Evolutionary conservation across 1,140 invertebrate genomes (phyloP).

Genomic region (Drosophila sulfurigaster): DNA sequence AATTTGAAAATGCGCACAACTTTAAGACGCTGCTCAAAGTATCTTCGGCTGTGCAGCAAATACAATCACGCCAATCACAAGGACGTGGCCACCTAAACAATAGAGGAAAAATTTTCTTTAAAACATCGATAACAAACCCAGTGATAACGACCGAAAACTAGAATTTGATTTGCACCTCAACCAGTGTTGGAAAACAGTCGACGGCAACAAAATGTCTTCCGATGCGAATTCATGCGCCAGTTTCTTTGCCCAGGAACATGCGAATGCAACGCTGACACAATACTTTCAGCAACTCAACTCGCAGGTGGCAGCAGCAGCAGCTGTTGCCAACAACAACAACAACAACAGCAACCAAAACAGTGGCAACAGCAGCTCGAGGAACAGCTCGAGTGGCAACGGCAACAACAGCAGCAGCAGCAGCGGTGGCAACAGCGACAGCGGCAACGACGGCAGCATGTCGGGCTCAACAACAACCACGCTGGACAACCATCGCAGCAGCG

Average conservation of each 20-base stretch:
- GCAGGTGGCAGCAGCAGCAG: conserved; percentile 60
- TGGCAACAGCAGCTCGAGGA: conserved; percentile 30
- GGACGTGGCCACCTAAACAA: conserved; percentile 66
- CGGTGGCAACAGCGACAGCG: conserved; percentile 49
- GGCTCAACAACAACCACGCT: conserved; percentile 55
- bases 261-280: conserved; percentile 74
- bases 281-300: conserved; percentile 82
- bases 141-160: too few relatives aligned
- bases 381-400: conserved; percentile 39
- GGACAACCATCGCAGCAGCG: conserved; percentile 77
- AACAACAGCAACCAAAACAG: conserved; percentile 33
- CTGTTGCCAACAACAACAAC: conserved; percentile 39
- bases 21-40: conserved; percentile 56
- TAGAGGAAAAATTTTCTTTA: not conserved
- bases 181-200: conserved; percentile 31
- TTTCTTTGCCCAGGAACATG: conserved; percentile 79
- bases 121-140: not conserved
- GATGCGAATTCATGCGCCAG: conserved; percentile 74
- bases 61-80: conserved; percentile 71
- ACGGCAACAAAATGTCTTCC: conserved; percentile 63
- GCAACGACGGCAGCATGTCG: conserved; percentile 65
- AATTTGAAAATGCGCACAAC: conserved; percentile 73
- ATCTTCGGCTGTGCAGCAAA: conserved; percentile 63
- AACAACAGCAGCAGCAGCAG: conserved; percentile 41
- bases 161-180: conserved; percentile 6